These are phyloP conservation scores for Menura novaehollandiae DNA, from an alignment of 2,113 vertebrate genomes.

Conservation along the genomic window DNA sequence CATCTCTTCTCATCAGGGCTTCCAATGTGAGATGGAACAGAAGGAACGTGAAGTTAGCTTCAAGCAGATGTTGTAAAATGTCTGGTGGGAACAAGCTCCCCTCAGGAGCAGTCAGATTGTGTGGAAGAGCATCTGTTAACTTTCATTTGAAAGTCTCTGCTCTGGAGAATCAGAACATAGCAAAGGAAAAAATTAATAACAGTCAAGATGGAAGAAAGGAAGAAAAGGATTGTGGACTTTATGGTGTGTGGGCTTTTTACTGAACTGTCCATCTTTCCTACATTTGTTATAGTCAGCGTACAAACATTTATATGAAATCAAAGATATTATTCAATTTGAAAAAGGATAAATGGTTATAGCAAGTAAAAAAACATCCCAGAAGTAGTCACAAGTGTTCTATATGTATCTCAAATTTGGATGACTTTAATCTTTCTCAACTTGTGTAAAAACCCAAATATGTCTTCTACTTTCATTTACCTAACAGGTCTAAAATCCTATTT, in stretches of 20 bases:
- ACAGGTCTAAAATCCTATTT: background rate
- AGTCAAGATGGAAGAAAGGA: background rate
- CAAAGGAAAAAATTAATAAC: background rate
- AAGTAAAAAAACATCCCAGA: background rate
- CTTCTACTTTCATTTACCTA: background rate
- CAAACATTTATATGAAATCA: background rate
- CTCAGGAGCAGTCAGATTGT: constrained; percentile 34
- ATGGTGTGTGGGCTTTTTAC: background rate
- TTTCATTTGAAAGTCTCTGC: constrained; percentile 33
- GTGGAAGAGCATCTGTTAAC: constrained; percentile 53
- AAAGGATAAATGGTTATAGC: background rate
- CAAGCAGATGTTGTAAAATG: constrained; percentile 61
- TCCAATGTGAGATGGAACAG: constrained; percentile 60
- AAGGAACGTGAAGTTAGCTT: constrained; percentile 40
- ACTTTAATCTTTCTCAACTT: background rate
- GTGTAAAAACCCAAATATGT: background rate
- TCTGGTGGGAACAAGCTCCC: constrained; percentile 56
- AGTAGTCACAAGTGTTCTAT: background rate
- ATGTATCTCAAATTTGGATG: background rate
- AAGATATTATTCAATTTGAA: background rate
- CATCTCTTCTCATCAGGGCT: constrained; percentile 43
- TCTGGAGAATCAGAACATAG: background rate
- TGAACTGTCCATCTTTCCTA: background rate
- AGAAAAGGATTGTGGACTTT: background rate
- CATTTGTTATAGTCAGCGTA: background rate